Base-by-base conservation (phyloP, 2,888 invertebrate species). In the Protula sp. region DNA sequence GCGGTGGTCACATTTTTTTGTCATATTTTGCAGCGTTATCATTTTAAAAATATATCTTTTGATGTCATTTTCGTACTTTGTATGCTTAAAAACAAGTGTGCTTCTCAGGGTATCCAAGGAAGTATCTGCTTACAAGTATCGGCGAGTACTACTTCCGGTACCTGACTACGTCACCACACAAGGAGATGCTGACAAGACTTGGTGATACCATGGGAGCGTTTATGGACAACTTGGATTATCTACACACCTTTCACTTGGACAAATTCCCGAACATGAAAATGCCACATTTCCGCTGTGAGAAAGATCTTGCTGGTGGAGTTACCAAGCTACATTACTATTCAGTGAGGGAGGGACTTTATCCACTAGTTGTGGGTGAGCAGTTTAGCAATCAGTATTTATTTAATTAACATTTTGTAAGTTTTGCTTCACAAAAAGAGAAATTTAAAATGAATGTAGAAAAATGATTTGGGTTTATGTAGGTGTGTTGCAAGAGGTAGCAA, bases 271-370 rank as follows among this genome's bases (percentile, higher is more conserved):
- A 74, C 50, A 64, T 68, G 47, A 66, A 71, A 56, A 69, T 71
- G 59, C 74, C 74, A 5, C 70, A 70, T 26, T 74, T 73, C 67
- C 65, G 48, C 5, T 72, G 71, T 61, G 74, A 74, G 53, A 65
- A 66, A 5, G 71, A 72, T 51, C 70, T 71, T 0, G 62, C 63
- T 2, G 59, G 69, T 2, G 73, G 74, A 58, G 64, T 67, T 55
- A 72, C 74, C 67, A 61, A 67, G 3, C 66, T 74, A 3, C 74
- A 74, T 63, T 74, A 73, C 59, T 74, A 71, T 59, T 72, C 73
- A 5, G 54, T 59, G 53, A 57, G 72, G 28, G 65, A 71, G 54
- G 73, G 72, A 2, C 62, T 67, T 47, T 67, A 70, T 48, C 66
- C 67, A 4, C 27, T 74, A 3, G 69, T 73, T 2, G 69, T 63